Base-by-base conservation (phyloP, 1,140 invertebrate species). In the Polyergus mexicanus region DNA sequence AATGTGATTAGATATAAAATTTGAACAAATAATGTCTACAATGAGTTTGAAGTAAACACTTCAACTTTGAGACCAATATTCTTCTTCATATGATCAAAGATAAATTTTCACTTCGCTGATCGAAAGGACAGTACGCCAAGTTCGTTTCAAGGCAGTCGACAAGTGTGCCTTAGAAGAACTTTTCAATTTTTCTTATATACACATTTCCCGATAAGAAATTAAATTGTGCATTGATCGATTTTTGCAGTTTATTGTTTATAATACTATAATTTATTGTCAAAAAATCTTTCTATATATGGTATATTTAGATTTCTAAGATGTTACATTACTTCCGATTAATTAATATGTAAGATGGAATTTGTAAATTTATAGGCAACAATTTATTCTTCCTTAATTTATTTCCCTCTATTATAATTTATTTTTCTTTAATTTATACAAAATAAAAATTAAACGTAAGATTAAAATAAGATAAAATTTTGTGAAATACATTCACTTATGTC, bases 51-150 rank as follows among this genome's bases (percentile, higher is more conserved):
- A 22, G 19, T 72, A 74, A 83, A 83, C 28, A 62, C 8, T 80
- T 44, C 32, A 80, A 83, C n/a, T 47, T 81, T 19, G 16, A 32
- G 32, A 62, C 16, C 54, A 25, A 83, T 83, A 72, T 72, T 41
- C 56, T 6, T 60, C 7, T 41, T 71, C 71, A 35, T 41, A 35
- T 54, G 54, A 60, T 81, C 25, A 58, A 6, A 74, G 38, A 16
- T 22, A 25, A 60, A n/a, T 60, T 83, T 60, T 28, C n/a, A 60
- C 78, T 58, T 58, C n/a, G 38, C 38, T 72, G 66, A 1, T 62
- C 19, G n/a, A 83, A 74, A 83, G 47, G 38, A 72, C 35, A 22
- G 7, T 44, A 28, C 16, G 28, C 62, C 6, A 58, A 83, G 38
- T 83, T 44, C 35, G 16, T 35, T 69, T 41, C 0, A 4, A 38